Evolutionary conservation across 1,140 invertebrate species (phyloP).

Genomic region (Planococcus citri): DNA sequence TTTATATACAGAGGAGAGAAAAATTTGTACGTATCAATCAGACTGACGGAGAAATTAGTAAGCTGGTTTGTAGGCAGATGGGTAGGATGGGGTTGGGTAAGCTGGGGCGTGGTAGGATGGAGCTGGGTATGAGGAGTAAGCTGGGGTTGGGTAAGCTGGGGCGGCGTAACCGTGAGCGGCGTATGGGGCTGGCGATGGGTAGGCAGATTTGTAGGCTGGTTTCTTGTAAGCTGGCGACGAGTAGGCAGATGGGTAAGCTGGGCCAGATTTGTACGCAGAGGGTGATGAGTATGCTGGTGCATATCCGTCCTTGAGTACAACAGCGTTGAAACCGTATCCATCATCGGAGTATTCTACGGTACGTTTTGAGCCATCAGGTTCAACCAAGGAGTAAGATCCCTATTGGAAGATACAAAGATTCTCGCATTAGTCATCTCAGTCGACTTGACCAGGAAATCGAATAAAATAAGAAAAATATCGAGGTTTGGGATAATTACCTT

Average conservation of each 20-base stretch:
- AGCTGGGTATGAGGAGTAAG: slow-evolving; percentile 26
- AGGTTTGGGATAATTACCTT: slow-evolving; percentile 24
- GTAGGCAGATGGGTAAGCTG: slow-evolving; percentile 26
- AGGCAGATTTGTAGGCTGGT: slow-evolving; percentile 24
- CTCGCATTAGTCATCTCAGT: no score
- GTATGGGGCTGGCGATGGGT: slow-evolving; percentile 21
- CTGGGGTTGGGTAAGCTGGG: slow-evolving; percentile 24
- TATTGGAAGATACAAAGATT: slow-evolving; percentile 26
- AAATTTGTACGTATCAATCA: slow-evolving; percentile 4
- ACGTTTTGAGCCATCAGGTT: slow-evolving; percentile 42
- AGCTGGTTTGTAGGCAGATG: slow-evolving; percentile 16
- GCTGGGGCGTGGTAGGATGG: slow-evolving; percentile 21
- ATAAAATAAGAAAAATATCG: not conserved
- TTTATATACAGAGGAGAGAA: slow-evolving; percentile 1
- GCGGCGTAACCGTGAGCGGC: slow-evolving; percentile 22
- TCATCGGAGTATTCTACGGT: slow-evolving; percentile 49
- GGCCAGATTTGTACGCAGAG: slow-evolving; percentile 21
- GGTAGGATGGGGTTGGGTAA: slow-evolving; percentile 24
- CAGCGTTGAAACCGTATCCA: slow-evolving; percentile 50
- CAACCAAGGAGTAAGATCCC: slow-evolving; percentile 35
- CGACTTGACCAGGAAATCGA: no score
- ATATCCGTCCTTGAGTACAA: slow-evolving; percentile 40
- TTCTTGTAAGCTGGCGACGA: slow-evolving; percentile 24
- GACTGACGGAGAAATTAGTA: not conserved
- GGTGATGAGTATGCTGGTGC: slow-evolving; percentile 23